Percentiles rank a stretch among this genome's conserved stretches.
Evolutionary conservation across 2,113 vertebrate species (phyloP).

Genomic region (Otus sunia): DNA sequence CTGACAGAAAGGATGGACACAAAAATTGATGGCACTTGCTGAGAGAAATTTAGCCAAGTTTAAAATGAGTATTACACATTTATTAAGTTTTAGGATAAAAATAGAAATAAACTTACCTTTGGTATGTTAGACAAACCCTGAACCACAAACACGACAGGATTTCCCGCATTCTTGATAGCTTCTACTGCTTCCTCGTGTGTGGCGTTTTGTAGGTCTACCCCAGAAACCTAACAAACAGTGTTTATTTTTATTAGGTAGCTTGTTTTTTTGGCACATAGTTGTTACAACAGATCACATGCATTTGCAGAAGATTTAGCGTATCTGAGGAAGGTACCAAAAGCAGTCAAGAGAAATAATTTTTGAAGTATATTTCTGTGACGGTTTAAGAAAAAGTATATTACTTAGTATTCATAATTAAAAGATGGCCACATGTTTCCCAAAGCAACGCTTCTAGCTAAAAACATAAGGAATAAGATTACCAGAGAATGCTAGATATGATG

Average conservation of each 20-base stretch:
- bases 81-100: background rate
- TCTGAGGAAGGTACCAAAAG: background rate
- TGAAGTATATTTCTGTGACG: background rate
- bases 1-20: background rate
- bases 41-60: background rate
- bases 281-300: background rate
- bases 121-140: constrained; percentile 87
- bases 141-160: constrained; percentile 89
- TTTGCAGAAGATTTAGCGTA: background rate
- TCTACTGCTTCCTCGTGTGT: constrained; percentile 90
- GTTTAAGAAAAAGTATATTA: background rate
- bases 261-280: background rate
- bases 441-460: background rate
- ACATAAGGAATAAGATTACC: background rate
- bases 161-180: constrained; percentile 87
- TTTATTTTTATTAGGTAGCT: background rate
- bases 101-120: constrained; percentile 75
- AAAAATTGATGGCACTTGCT: background rate
- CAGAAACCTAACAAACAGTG: constrained; percentile 82
- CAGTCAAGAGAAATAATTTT: background rate
- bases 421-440: background rate
- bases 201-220: constrained; percentile 85
- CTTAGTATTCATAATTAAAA: background rate
- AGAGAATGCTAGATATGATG: background rate
- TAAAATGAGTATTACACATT: background rate